A percentile compares a stretch with the other conserved stretches of the same genome.
phyloP scores from a whole-genome alignment of 2,113 vertebrate species.

The Pteruthius melanotis region DNA sequence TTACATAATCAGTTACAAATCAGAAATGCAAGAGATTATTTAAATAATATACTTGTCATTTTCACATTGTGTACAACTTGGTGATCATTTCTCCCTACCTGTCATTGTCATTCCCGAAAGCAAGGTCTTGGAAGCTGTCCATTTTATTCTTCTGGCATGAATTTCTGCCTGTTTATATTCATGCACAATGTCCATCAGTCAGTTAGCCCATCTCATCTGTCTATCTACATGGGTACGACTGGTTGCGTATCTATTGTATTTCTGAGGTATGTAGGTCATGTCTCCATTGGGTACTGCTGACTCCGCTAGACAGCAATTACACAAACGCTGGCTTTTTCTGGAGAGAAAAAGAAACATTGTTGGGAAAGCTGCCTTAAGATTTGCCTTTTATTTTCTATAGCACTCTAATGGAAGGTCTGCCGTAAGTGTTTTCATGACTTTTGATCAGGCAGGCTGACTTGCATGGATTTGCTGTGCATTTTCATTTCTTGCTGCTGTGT shows the following conservation, averaged over 20 bases:
- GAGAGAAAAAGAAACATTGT: background rate
- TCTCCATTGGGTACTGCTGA: constrained; percentile 51
- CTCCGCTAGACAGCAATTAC: constrained; percentile 25
- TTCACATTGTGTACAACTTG: background rate
- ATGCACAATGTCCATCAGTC: background rate
- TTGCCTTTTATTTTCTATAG: background rate
- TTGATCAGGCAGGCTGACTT: background rate
- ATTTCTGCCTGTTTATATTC: constrained; percentile 4
- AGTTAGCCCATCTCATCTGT: constrained; percentile 5
- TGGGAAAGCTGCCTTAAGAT: background rate
- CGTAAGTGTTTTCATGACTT: background rate
- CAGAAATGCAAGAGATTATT: background rate
- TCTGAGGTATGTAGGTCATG: constrained; percentile 56
- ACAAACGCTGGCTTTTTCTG: constrained; percentile 1
- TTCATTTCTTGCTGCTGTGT: background rate
- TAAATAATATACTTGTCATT: background rate
- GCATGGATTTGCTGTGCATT: background rate
- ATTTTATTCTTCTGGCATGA: background rate
- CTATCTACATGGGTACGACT: background rate
- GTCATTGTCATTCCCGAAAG: background rate
- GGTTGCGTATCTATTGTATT: constrained; percentile 14
- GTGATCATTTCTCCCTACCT: background rate
- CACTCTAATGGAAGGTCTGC: background rate
- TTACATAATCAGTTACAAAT: background rate
- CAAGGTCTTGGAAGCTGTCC: background rate